phyloP scores from a whole-genome alignment of 37 sponge, comb jelly and placozoan genomes.

The Halisarca cf. caerulea region DNA sequence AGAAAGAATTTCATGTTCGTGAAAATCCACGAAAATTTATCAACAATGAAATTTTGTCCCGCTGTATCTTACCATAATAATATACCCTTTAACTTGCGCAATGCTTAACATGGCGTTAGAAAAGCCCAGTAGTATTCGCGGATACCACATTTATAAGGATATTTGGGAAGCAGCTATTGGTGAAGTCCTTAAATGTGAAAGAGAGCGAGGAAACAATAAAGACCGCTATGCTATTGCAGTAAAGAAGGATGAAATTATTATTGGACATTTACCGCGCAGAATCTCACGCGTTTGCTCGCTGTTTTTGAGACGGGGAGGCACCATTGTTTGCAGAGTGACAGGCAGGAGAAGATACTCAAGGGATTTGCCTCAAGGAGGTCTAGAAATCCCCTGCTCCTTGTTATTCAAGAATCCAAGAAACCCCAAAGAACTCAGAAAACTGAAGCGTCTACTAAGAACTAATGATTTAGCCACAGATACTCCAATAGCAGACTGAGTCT shows the following conservation, averaged over 20 bases:
- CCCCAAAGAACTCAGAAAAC: slow-evolving; percentile 1
- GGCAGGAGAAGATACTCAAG: slow-evolving; percentile 30
- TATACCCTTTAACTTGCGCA: too few relatives aligned
- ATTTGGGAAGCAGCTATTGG: slow-evolving; percentile 37
- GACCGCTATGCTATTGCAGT: slow-evolving; percentile 45
- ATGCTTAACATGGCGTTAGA: too few relatives aligned
- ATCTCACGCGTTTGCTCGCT: slow-evolving; percentile 39
- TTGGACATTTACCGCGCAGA: slow-evolving; percentile 36
- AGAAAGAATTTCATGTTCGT: too few relatives aligned
- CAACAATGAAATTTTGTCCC: too few relatives aligned
- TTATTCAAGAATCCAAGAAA: not conserved
- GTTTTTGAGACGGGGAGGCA: slow-evolving; percentile 40
- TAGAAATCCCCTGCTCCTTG: slow-evolving; percentile 22
- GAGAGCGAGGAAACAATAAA: slow-evolving; percentile 19
- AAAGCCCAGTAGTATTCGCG: too few relatives aligned
- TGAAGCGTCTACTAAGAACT: not conserved
- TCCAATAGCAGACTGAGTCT: not conserved
- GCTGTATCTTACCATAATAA: too few relatives aligned
- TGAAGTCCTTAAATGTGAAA: slow-evolving; percentile 25
- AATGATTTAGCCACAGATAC: not conserved
- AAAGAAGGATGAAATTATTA: slow-evolving; percentile 16
- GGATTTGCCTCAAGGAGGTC: slow-evolving; percentile 29
- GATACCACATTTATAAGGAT: slow-evolving; percentile 25
- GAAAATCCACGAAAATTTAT: too few relatives aligned
- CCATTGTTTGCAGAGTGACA: slow-evolving; percentile 7